Base-by-base conservation (phyloP, 2,113 vertebrate species). In the Xerus inauris region DNA sequence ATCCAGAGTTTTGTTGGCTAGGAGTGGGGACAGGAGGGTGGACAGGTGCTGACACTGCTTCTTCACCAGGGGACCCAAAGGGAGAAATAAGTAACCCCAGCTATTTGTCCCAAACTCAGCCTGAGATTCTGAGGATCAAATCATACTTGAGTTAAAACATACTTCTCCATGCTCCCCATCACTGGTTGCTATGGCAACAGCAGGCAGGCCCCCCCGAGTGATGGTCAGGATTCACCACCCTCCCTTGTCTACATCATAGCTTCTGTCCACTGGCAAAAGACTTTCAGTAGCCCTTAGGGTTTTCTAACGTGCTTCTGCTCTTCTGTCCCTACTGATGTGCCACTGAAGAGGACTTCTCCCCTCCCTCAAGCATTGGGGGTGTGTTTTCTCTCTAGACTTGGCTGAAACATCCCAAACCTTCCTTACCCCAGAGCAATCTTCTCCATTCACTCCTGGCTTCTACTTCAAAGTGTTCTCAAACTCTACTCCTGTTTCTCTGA, bases 161-260 rank as follows among this genome's bases (percentile, higher is more conserved):
- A 40, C n/a, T 62, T 76, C 65, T 32, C 28, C 11, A 7, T 0
- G 0, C 4, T 1, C 6, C 9, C 47, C 4, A 10, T 2, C 3
- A 7, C 45, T 65, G 38, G 94, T 95, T 67, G 22, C 57, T 77
- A 73, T 47, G 57, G 82, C 71, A 95, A 80, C 20, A 47, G 14
- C 49, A 62, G 10, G 16, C n/a, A 51, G 76, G 24, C 11, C 64
- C 11, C 64, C 42, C 32, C n/a, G 1, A 17, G 24, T 40, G 45
- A 59, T 7, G 73, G 42, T 91, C 62, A 67, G 57, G 40, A 57
- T n/a, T 17, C 57, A 26, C 3, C 65, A 16, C 14, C 8, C 6
- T 51, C 10, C 38, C 10, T 67, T 73, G 24, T 51, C 6, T 24
- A 3, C 22, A 47, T 45, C 32, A 2, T 13, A 20, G 12, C 17